Conservation (phyloP, 2,888 invertebrate genomes). For the Nymphalis urticae region DNA sequence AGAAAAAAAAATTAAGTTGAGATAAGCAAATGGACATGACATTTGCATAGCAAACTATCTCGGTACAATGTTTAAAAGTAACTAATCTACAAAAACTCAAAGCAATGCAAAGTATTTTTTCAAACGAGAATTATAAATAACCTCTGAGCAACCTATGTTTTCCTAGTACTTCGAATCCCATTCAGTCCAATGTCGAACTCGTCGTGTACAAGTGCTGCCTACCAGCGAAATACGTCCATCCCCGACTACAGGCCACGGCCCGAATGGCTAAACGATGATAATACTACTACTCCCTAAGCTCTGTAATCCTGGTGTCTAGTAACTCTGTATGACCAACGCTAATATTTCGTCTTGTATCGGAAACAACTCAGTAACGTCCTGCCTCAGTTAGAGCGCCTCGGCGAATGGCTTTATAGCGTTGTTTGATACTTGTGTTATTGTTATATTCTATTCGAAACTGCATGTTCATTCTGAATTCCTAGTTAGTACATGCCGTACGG, state of each 20-base stretch:
- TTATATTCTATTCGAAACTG: neutral
- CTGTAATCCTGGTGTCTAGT: conserved; percentile 57
- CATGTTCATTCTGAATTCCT: conserved; percentile 15
- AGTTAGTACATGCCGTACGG: conserved; percentile 6
- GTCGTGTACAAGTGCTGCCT: conserved; percentile 22
- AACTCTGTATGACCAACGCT: conserved; percentile 41
- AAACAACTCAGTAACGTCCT: conserved; percentile 11
- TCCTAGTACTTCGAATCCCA: conserved; percentile 40
- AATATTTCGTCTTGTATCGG: conserved; percentile 9
- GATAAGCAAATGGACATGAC: no score
- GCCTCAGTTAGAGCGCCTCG: conserved; percentile 18
- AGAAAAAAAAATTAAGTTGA: no score
- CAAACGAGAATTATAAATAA: neutral
- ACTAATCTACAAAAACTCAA: no score
- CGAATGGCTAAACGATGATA: conserved; percentile 26
- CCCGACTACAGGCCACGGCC: conserved; percentile 30
- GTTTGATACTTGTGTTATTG: neutral
- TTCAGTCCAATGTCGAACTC: conserved; percentile 32
- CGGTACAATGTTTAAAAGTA: no score
- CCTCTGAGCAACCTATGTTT: conserved; percentile 27
- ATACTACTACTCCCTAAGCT: conserved; percentile 2
- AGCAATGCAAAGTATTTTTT: neutral
- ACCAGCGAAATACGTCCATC: conserved; percentile 26
- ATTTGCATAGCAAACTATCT: no score
- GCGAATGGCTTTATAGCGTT: conserved; percentile 19